Evolutionary conservation across 2,888 invertebrate genomes (phyloP).

Genomic region (Acanthosoma haemorrhoidale): DNA sequence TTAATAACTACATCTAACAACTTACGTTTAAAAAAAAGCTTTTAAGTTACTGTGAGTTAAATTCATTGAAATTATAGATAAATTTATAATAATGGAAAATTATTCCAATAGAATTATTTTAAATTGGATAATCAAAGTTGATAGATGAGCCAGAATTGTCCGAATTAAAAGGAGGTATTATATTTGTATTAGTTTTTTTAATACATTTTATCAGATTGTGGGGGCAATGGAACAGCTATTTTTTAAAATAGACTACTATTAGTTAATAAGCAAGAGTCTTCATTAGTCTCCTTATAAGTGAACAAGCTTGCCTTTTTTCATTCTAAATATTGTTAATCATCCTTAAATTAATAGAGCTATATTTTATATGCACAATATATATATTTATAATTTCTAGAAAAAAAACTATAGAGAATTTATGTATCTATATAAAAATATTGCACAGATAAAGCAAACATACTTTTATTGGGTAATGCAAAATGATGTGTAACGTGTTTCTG

Average conservation of each 20-base stretch:
- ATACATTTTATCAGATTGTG: neutral
- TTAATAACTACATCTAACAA: too few relatives aligned
- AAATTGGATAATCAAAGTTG: neutral
- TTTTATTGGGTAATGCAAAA: too few relatives aligned
- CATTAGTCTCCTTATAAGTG: neutral
- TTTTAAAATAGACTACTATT: neutral
- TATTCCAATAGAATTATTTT: neutral
- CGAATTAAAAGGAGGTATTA: neutral
- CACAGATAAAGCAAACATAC: too few relatives aligned
- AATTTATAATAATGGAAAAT: too few relatives aligned
- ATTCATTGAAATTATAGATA: too few relatives aligned
- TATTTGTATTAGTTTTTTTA: neutral
- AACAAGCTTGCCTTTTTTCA: conserved; percentile 1
- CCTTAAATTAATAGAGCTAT: neutral
- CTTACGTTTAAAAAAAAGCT: too few relatives aligned
- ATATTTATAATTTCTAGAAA: neutral
- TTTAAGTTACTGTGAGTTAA: too few relatives aligned
- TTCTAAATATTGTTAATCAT: neutral
- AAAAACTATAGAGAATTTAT: too few relatives aligned
- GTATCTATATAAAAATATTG: too few relatives aligned
- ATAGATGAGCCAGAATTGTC: too few relatives aligned
- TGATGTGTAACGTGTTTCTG: too few relatives aligned
- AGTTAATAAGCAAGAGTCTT: neutral
- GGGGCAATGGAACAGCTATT: neutral
- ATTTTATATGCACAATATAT: neutral